Percentiles rank a stretch among this genome's conserved stretches.
Conservation (phyloP, 2,888 invertebrate genomes). For the Apantesis nais region DNA sequence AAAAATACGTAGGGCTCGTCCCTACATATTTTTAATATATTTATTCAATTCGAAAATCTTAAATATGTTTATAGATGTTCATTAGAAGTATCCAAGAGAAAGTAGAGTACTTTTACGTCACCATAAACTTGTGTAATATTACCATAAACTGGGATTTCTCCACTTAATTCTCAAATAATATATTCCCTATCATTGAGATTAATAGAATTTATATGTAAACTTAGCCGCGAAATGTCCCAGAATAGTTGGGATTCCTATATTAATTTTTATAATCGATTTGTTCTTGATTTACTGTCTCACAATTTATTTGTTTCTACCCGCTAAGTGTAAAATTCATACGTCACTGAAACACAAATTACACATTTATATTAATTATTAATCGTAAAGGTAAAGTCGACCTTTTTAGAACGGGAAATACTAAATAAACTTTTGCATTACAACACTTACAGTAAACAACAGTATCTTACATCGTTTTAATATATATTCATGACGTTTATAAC, state of each 20-base stretch:
- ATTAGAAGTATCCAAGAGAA: not conserved
- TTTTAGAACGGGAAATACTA: not conserved
- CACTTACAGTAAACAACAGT: slow-evolving; percentile 14
- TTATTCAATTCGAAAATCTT: not conserved
- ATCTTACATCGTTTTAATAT: slow-evolving; percentile 20
- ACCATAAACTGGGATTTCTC: not conserved
- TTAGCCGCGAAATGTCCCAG: not conserved
- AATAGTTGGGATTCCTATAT: not conserved
- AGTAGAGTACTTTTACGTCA: not conserved
- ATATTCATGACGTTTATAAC: slow-evolving; percentile 33
- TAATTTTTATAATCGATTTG: not conserved
- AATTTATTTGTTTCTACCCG: not conserved
- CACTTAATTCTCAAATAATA: not conserved
- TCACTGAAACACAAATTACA: not conserved
- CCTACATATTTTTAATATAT: not conserved
- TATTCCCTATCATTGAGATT: not conserved
- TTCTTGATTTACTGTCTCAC: not conserved
- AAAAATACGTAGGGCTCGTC: too few species aligned
- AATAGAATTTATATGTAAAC: not conserved
- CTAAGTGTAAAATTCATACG: not conserved
- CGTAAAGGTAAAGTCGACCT: slow-evolving; percentile 15
- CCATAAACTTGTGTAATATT: not conserved
- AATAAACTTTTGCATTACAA: slow-evolving; percentile 9
- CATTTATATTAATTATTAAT: slow-evolving; percentile 18
- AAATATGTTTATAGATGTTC: not conserved